Evolutionary conservation across 2,888 invertebrate genomes (phyloP), one percentile per base, ranked within the genome.

Genomic region (Argyresthia albistria): DNA sequence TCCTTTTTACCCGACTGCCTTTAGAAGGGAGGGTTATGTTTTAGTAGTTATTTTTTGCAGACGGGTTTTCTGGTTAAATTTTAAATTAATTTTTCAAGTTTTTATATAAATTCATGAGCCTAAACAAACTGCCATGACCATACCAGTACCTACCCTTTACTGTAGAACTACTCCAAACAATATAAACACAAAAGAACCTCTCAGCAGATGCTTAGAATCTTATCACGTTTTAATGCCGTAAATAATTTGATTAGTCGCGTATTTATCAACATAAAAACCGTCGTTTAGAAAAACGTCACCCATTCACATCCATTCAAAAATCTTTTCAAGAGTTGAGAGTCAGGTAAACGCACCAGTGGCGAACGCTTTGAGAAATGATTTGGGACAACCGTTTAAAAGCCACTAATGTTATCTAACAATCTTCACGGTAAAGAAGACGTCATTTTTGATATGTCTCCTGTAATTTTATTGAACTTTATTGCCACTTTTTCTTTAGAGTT

Each of bases 181-280:
- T 25, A 25, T 25, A 25, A 25, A 25, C 6, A 25, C 25, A 25
- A 25, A 25, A 25, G 25, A 25, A 25, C 25, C 25, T 25, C 25
- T 46, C 52, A 71, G 75, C 83, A 84, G 83, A 75, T 83, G 84
- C 72, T 66, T 63, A 62, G 61, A 57, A 56, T 47, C 59, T 73
- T 80, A 82, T 81, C 69, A 72, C 74, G 66, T 73, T 83, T 82
- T 80, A 76, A 82, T 80, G 66, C 86, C 87, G 83, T 87, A 86
- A 86, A 86, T 86, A 86, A 87, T 86, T 86, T 81, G 84, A 87
- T 87, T 86, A 87, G 86, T 80, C 74, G 65, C 80, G 76, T 83
- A 84, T 87, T 83, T 86, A 86, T 87, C 86, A 84, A 80, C 77
- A 79, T 72, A 74, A 73, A 50, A 80, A 76, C 70, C 79, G 80